phyloP scores from a whole-genome alignment of 2,888 invertebrate species.

The Rugalucina vietnamica region DNA sequence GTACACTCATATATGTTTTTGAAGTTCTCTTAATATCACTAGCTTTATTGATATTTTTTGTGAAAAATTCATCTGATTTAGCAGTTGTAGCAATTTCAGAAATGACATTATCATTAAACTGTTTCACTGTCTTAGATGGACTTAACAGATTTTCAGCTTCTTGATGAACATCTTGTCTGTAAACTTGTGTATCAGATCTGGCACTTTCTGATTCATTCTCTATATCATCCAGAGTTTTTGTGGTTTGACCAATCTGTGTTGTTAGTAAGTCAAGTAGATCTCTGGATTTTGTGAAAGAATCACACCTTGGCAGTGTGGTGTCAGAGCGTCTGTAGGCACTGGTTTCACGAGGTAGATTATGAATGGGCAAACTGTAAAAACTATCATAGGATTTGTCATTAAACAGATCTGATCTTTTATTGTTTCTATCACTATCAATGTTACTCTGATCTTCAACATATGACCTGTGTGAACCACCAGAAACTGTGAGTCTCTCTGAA shows the following conservation, averaged over 20 bases:
- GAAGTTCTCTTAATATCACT: too few relatives aligned
- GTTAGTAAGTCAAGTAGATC: neutral
- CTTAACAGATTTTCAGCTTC: too few relatives aligned
- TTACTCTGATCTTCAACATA: neutral
- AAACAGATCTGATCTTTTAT: neutral
- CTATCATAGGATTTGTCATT: constrained; percentile 48
- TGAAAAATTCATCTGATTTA: neutral
- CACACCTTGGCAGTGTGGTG: neutral
- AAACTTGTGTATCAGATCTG: too few relatives aligned
- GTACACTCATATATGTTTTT: too few relatives aligned
- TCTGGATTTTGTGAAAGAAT: neutral
- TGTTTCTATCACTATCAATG: neutral
- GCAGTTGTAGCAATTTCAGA: neutral
- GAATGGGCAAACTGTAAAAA: constrained; percentile 44
- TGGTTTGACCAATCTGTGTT: neutral
- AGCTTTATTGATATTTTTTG: neutral
- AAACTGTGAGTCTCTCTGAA: neutral
- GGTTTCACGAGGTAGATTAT: neutral
- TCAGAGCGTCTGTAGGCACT: neutral
- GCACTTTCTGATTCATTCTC: neutral
- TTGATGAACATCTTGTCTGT: too few relatives aligned
- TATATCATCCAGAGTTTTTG: neutral
- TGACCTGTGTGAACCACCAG: neutral
- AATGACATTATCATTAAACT: too few relatives aligned
- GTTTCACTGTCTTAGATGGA: too few relatives aligned